A percentile compares a stretch with the other conserved stretches of the same genome.
These are phyloP conservation scores for Chloroceryle amazona DNA, from an alignment of 2,797 vertebrate species.

Conservation along the genomic window DNA sequence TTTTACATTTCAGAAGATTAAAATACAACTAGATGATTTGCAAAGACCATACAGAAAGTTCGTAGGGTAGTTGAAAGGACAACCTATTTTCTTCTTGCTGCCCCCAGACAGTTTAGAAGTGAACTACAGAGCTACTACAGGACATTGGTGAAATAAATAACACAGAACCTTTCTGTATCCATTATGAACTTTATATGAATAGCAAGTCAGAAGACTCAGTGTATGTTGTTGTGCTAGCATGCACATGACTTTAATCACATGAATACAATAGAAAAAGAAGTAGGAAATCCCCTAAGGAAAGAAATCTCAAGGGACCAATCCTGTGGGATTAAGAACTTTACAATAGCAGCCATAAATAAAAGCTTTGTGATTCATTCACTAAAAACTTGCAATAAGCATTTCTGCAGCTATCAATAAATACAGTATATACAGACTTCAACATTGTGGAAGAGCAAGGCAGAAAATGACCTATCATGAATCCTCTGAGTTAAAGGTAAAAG, in stretches of 20 bases:
- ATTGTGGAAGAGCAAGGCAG: neutral
- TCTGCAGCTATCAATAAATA: neutral
- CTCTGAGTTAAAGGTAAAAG: neutral
- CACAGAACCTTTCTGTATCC: neutral
- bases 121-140: neutral
- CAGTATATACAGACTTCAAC: fast-evolving
- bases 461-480: neutral
- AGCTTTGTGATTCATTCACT: neutral
- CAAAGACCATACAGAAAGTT: neutral
- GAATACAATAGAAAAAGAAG: neutral
- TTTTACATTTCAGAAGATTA: neutral
- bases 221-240: neutral
- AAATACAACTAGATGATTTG: neutral
- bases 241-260: neutral
- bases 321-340: neutral
- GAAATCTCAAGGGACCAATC: neutral
- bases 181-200: neutral
- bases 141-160: neutral
- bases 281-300: neutral
- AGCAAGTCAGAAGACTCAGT: neutral
- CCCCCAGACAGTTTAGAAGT: neutral
- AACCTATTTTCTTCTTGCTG: neutral
- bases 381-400: neutral
- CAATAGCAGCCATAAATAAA: neutral
- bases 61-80: neutral